phyloP scores from a whole-genome alignment of 64 coral and sea anemone genomes.

The Pocillopora verrucosa region DNA sequence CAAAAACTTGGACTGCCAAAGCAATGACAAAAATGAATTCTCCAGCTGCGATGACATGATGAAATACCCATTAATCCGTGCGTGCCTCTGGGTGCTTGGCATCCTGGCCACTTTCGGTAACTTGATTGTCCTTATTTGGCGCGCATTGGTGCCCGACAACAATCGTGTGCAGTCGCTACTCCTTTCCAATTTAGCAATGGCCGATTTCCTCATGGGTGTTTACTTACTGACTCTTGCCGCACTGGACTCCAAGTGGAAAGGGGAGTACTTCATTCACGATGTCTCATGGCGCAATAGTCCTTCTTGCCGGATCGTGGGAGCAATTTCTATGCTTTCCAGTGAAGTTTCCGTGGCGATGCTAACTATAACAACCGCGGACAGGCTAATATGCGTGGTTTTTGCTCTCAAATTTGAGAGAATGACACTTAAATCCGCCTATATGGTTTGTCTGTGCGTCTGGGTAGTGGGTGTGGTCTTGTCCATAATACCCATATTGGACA shows the following conservation, averaged over 20 bases:
- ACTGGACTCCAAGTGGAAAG: conserved; percentile 20
- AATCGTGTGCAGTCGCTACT: conserved; percentile 16
- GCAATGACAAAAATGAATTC: neutral
- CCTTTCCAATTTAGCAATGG: conserved; percentile 17
- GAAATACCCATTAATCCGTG: neutral
- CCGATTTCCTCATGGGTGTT: conserved; percentile 51
- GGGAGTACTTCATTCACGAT: conserved; percentile 37
- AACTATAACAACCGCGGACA: conserved; percentile 17
- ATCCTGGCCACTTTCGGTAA: conserved; percentile 29
- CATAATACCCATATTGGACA: neutral
- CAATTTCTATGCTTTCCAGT: conserved; percentile 39
- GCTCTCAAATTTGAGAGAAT: conserved; percentile 3
- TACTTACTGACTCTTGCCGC: conserved; percentile 24
- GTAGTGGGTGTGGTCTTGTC: neutral
- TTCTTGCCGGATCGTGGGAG: conserved; percentile 21
- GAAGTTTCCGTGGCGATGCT: conserved; percentile 32
- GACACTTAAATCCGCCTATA: neutral
- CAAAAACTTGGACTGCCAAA: neutral
- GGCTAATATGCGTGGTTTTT: conserved; percentile 36
- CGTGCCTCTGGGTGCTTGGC: conserved; percentile 40
- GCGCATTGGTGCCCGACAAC: neutral
- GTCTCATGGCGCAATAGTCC: conserved; percentile 23
- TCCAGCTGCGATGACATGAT: conserved; percentile 56
- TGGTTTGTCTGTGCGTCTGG: conserved; percentile 20
- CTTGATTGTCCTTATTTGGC: conserved; percentile 19